Evolutionary conservation across 2,113 vertebrate species (phyloP), one percentile per base, ranked within the genome.

Genomic region (Lichenostomus cassidix): DNA sequence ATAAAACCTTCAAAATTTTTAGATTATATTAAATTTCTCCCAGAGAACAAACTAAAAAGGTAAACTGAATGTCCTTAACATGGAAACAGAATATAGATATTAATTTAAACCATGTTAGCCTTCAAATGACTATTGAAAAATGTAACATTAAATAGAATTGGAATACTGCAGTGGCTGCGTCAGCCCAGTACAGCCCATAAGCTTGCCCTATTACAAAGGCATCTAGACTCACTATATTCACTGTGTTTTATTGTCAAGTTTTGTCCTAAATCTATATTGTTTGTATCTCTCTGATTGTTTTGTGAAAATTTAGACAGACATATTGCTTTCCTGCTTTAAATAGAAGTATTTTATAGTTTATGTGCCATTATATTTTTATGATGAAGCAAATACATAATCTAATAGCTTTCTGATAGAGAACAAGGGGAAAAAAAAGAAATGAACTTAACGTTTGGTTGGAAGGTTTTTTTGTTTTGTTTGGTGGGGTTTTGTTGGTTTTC

Each of bases 171-270:
- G 14, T 37, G 9, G 7, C 12, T 53, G 17, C 62, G 29, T 53
- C 29, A 35, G 14, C 3, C 1, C 21, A 41, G 15, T 15, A 5
- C n/a, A 75, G 35, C 16, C 3, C 41, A 0, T 27, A 63, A 21
- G 4, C 75, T 24, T 60, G 58, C 7, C 8, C 24, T 58, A 35
- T 81, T 58, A 74, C 33, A 47, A 27, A 53, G 19, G 3, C n/a
- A 68, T 22, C 5, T 52, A 90, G 55, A 10, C 53, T 89, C 35
- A 62, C 17, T 39, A 2, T 29, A 47, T 35, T 78, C 5, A 4
- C 8, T 74, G 9, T 39, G 6, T 27, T 71, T 35, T 39, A 12
- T 3, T 70, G 37, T 44, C 9, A 67, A 3, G 5, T 44, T 84
- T 69, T 71, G 44, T 60, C 24, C 29, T 70, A 53, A 77, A 20